phyloP scores from a whole-genome alignment of 2,113 vertebrate genomes.

The Lycaon pictus region DNA sequence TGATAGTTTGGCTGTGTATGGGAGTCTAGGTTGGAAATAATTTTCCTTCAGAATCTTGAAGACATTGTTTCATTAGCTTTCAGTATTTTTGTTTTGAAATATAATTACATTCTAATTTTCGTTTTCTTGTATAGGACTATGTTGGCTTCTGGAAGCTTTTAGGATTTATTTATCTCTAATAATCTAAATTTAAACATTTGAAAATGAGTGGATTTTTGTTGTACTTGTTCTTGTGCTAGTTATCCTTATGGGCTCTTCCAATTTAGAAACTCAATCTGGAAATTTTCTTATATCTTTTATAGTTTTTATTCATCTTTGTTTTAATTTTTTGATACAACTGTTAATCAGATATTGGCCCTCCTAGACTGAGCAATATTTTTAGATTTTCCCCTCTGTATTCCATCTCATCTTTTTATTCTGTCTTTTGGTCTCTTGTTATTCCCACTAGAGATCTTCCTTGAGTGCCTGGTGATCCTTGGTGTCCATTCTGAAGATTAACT shows the following conservation, averaged over 20 bases:
- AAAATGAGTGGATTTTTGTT: conserved; percentile 16
- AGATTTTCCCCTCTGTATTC: background rate
- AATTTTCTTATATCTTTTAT: background rate
- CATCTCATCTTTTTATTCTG: background rate
- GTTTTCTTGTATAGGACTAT: background rate
- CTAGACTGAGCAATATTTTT: background rate
- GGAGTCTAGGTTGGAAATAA: conserved; percentile 12
- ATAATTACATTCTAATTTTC: background rate
- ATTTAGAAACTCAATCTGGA: background rate
- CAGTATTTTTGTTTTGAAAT: background rate
- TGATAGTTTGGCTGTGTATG: background rate
- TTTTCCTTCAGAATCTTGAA: background rate
- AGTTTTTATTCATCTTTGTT: background rate
- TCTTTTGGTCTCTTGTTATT: background rate
- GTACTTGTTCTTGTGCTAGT: background rate
- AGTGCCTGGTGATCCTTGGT: background rate
- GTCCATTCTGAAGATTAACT: background rate
- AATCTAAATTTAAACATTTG: background rate
- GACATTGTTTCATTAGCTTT: background rate
- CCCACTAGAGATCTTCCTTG: background rate
- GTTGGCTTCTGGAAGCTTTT: background rate
- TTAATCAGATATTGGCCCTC: background rate
- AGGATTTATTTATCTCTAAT: background rate
- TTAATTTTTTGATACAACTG: background rate
- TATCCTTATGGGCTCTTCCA: background rate